A percentile compares a stretch with the other conserved stretches of the same genome.
phyloP scores from a whole-genome alignment of 2,113 vertebrate genomes.

The Psophia crepitans region DNA sequence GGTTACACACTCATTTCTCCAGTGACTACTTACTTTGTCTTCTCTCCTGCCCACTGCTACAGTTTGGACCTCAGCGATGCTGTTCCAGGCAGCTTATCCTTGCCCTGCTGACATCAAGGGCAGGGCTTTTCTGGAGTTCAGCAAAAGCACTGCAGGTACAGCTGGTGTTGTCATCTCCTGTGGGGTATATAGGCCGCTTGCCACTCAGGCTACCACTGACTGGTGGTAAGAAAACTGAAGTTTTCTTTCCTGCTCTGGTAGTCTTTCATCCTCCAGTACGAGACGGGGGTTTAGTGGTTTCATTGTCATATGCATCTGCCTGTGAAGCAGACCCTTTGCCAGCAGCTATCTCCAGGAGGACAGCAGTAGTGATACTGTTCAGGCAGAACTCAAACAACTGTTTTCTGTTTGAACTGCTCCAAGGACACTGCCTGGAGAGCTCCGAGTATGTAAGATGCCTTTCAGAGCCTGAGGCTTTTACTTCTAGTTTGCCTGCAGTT shows the following conservation, averaged over 20 bases:
- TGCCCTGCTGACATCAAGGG: background rate
- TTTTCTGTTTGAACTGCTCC: background rate
- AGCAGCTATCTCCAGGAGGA: background rate
- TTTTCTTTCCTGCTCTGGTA: background rate
- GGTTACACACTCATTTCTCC: background rate
- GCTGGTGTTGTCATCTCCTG: background rate
- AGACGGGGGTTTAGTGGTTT: background rate
- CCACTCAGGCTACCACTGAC: background rate
- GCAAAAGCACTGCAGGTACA: background rate
- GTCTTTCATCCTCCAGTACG: background rate
- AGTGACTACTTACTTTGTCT: background rate
- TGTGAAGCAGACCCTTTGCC: background rate
- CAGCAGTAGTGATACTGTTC: background rate
- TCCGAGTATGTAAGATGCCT: background rate
- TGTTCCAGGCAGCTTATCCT: background rate
- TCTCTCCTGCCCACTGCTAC: background rate
- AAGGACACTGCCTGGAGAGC: background rate
- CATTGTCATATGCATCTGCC: background rate
- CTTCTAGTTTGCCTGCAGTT: background rate
- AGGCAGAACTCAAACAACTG: background rate
- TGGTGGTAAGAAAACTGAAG: background rate
- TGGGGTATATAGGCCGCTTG: background rate
- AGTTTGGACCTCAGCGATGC: background rate
- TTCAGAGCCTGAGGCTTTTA: background rate
- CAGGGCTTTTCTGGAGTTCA: background rate